Base-by-base conservation (phyloP, 2,113 vertebrate genomes). In the Lamprotornis superbus region DNA sequence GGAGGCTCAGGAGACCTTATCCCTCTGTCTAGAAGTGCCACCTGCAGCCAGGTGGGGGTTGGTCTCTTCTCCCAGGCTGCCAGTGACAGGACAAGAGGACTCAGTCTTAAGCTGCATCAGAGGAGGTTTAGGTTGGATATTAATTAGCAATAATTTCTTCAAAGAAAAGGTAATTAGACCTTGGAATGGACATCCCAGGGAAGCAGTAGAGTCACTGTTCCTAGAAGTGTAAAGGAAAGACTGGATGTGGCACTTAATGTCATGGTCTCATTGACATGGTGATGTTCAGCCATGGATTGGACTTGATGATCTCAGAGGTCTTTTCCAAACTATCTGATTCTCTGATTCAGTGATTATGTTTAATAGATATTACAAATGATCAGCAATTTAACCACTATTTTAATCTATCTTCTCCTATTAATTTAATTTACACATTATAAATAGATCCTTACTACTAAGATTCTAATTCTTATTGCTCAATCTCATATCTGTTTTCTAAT, bases 61-160 rank as follows among this genome's bases (percentile, higher is more conserved):
- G 0, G 31, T 3, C 4, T 59, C 21, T 68, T 31, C 37, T 37
- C 30, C 31, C 8, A 1, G 0, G 13, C 11, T 31, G 7, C 4
- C 31, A 50, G 31, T 0, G 1, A 49, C 8, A 57, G 25, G 37
- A 44, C 25, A 59, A 9, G 13, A 42, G 31, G 13, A 35, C 17
- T 11, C 5, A 35, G 20, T 9, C 12, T 24, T 57, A 40, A 49
- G 4, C 21, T 50, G 14, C 44, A 18, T 24, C 31, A 50, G 44
- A 30, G 20, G 20, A 75, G 9, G 17, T 44, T 59, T 21, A 27
- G 27, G n/a, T 7, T 47, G 28, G 11, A 33, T 28, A n/a, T 39
- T 39, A 23, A 74, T 33, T 10, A 55, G 9, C n/a, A 84, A 73
- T 18, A 33, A 28, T 46, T 46, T 47, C 9, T 28, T 74, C 40